Conservation (phyloP, 2,113 vertebrate species). For the Sminthopsis crassicaudata region DNA sequence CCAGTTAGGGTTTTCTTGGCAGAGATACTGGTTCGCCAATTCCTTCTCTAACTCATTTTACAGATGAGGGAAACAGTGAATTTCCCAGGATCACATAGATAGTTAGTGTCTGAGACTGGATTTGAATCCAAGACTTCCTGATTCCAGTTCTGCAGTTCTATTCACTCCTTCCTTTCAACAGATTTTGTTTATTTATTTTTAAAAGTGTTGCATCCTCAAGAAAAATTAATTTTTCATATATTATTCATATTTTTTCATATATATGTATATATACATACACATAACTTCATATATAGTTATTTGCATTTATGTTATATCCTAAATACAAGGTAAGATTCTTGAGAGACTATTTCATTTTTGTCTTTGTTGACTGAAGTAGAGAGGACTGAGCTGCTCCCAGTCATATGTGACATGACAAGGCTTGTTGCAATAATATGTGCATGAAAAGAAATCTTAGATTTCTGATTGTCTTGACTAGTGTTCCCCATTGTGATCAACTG, state of each 20-base stretch:
- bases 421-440: neutral
- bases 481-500: neutral
- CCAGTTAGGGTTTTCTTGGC: too few species aligned
- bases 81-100: too few species aligned
- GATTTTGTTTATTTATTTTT: neutral
- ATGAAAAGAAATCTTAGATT: neutral
- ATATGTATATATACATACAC: neutral
- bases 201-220: neutral
- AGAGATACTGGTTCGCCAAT: too few species aligned
- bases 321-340: neutral
- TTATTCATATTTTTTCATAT: too few species aligned
- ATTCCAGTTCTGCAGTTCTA: too few species aligned
- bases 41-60: too few species aligned
- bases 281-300: neutral
- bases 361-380: neutral
- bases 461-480: neutral
- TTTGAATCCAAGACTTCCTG: too few species aligned
- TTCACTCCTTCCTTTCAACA: neutral
- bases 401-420: neutral
- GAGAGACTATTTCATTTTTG: neutral
- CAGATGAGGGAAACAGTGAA: too few species aligned
- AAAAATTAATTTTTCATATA: neutral
- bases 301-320: neutral
- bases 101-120: too few species aligned
- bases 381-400: neutral